Evolutionary conservation across 1,140 invertebrate genomes (phyloP), one percentile per base, ranked within the genome.

Genomic region (Monochamus saltuarius): DNA sequence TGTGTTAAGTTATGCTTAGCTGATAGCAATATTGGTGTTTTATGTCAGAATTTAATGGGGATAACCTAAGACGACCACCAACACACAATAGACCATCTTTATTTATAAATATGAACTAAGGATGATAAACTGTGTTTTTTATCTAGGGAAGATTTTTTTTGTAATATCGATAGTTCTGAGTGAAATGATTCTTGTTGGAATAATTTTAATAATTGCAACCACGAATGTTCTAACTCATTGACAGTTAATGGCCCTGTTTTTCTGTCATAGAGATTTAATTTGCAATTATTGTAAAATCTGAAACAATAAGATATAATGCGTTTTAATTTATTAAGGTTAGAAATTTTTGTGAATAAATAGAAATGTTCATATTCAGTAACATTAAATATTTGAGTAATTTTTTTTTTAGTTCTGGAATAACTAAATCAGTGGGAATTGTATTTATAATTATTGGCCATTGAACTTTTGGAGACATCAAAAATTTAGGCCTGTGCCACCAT

Each of bases 1-100:
- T 22, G 2, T 19, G 54, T 45, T 34, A 56, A 13, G 3, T 45
- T 8, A 43, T 36, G 17, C 11, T 8, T n/a, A 56, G 29, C 13
- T 3, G 22, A 36, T 7, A 54, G 8, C 8, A 54, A 36, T 14
- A 67, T 61, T 1, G 60, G 37, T 69, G 62, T 46, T 55, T 61
- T 14, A 42, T 39, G 9, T 61, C 10, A 42, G 39, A 59, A 11
- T 13, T 6, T 7, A 52, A 43, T 9, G 14, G 16, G 10, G 64
- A 39, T 34, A 62, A 37, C 6, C 11, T n/a, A 9, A 69, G 43
- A 17, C 67, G 19, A 16, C 62, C 62, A 6, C 63, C 67, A 9
- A 69, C 63, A 13, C 62, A 38, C 13, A 66, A 14, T n/a, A 69
- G 4, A 6, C 43, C 57, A 11, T 45, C 22, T 13, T 55, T 42